phyloP scores from a whole-genome alignment of 2,797 vertebrate genomes.

The Caiman crocodilus region DNA sequence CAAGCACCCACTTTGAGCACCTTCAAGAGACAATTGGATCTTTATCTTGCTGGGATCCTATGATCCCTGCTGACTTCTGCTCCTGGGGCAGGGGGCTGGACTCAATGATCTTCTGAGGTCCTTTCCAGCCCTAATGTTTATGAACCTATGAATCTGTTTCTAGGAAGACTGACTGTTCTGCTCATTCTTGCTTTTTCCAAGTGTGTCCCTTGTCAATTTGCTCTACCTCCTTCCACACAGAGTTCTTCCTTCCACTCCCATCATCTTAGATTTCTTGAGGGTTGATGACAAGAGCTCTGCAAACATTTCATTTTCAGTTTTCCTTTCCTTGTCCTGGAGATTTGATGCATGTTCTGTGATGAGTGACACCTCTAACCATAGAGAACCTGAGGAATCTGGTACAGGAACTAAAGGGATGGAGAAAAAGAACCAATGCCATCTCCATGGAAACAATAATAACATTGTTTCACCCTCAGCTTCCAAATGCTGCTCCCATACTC shows the following conservation, averaged over 20 bases:
- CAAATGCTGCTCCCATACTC: neutral
- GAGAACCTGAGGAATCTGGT: neutral
- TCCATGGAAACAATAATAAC: neutral
- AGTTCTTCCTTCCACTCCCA: too few relatives aligned
- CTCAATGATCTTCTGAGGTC: too few relatives aligned
- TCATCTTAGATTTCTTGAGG: neutral
- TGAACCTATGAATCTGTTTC: too few relatives aligned
- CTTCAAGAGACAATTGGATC: too few relatives aligned
- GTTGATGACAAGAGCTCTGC: neutral
- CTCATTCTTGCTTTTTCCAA: too few relatives aligned
- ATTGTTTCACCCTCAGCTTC: neutral
- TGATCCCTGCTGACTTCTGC: too few relatives aligned
- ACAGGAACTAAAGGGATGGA: neutral
- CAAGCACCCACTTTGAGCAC: too few relatives aligned
- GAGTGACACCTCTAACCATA: neutral
- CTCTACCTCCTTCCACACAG: neutral
- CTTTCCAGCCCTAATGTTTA: too few relatives aligned
- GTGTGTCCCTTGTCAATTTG: neutral
- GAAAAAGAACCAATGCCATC: neutral
- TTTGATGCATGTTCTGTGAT: neutral
- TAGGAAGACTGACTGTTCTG: too few relatives aligned
- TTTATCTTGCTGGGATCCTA: too few relatives aligned
- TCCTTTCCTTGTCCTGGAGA: accelerated
- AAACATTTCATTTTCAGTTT: neutral
- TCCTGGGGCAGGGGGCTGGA: too few relatives aligned